Percentiles rank a stretch among this genome's conserved stretches.
phyloP scores from a whole-genome alignment of 2,113 vertebrate species.

The Channa argus region DNA sequence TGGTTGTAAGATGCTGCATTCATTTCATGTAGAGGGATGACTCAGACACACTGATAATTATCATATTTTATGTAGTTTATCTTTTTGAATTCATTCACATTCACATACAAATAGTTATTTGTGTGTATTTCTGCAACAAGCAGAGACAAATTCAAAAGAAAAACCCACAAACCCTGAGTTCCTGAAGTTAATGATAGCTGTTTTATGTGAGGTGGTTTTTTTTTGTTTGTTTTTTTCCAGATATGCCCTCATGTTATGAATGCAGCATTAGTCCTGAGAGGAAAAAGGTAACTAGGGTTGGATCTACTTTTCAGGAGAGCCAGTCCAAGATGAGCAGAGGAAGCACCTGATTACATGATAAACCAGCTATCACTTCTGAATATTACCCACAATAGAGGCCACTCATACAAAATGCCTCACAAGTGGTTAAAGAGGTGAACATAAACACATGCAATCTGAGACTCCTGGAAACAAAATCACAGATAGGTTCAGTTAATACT shows the following conservation, averaged over 20 bases:
- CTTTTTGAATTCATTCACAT: too few relatives aligned
- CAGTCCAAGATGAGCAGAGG: conserved; percentile 26
- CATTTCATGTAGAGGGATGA: conserved; percentile 28
- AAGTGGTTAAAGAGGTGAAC: conserved; percentile 18
- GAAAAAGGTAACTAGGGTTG: conserved; percentile 18
- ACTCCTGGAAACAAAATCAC: conserved; percentile 32
- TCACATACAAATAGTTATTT: background rate
- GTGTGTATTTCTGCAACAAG: conserved; percentile 15
- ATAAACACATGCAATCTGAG: conserved; percentile 14
- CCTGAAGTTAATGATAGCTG: conserved; percentile 23
- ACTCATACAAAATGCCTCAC: conserved; percentile 24
- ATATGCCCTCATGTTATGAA: conserved; percentile 50
- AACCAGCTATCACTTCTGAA: conserved; percentile 10
- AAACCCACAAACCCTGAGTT: conserved; percentile 48
- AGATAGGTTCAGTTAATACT: conserved; percentile 57
- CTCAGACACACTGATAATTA: conserved; percentile 16
- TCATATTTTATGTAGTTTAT: background rate
- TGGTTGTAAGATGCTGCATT: conserved; percentile 61
- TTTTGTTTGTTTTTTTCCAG: background rate
- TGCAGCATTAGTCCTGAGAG: conserved; percentile 70
- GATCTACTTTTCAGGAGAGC: conserved; percentile 25
- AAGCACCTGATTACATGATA: conserved; percentile 37
- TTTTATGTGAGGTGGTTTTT: conserved; percentile 22
- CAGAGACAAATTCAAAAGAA: conserved; percentile 4
- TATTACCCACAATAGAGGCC: conserved; percentile 24